Base-by-base conservation (phyloP, 2,797 vertebrate genomes). In the Myotis vivesi region DNA sequence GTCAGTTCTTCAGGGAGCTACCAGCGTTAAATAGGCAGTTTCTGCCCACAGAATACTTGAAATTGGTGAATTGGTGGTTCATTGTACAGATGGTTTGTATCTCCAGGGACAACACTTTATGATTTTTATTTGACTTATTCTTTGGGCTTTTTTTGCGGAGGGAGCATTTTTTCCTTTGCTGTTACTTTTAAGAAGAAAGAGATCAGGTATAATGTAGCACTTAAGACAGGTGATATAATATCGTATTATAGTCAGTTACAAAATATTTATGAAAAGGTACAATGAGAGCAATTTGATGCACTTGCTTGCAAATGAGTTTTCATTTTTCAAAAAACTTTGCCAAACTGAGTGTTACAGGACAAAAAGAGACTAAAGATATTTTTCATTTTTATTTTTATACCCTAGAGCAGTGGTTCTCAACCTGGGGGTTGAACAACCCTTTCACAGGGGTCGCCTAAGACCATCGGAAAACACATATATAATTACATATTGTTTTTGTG, bases 1-100 rank as follows among this genome's bases (percentile, higher is more conserved):
- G 96, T 96, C 96, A 96, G 96, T 85, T 97, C 96, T 97, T 87
- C 91, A 95, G 97, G 95, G 95, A 97, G 91, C 90, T 98, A 97
- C 97, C 92, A 95, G 95, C 94, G 91, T 59, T 93, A 95, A 44
- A 1, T 81, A 89, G 91, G 19, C 94, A 96, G 91, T 75, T 95
- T 88, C 94, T 98, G 93, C 68, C 73, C 72, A 89, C 49, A 95
- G 94, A 91, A 96, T 92, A 90, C 94, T 95, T 96, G 83, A 95
- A 97, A 95, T 87, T 92, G 41, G 20, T 95, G 87, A 51, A 95
- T 80, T 92, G 46, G 22, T 94, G 87, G 51, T 93, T 89, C 68
- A 69, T 92, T 96, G 96, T 97, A 95, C 68, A 97, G 96, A 97
- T 93, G 73, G 71, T 96, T 95, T 36, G 11, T 72, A 91, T 97